These are phyloP conservation scores for Dynastes hyllus DNA, from an alignment of 2,888 invertebrate species.

Conservation along the genomic window DNA sequence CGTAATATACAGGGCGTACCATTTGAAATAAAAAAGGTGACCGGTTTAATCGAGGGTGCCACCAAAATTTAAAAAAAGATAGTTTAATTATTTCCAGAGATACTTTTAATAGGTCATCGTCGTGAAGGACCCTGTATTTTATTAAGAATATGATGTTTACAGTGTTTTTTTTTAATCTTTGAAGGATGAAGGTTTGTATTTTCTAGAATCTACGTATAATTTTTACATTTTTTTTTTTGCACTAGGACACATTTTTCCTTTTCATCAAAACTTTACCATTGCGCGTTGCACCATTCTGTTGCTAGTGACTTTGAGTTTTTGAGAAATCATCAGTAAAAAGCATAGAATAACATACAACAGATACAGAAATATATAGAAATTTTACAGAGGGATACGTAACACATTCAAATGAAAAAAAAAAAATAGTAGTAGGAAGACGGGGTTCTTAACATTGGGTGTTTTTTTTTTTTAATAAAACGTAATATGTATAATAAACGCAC, in stretches of 20 bases:
- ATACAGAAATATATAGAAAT: slow-evolving; percentile 72
- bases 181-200: no score
- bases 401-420: slow-evolving; percentile 69
- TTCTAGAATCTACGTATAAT: no score
- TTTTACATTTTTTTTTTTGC: not conserved
- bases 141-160: no score
- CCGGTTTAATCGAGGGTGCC: no score
- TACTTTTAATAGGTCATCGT: no score
- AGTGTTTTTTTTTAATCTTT: no score
- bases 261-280: no score
- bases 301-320: slow-evolving; percentile 35
- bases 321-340: slow-evolving; percentile 47
- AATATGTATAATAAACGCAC: slow-evolving; percentile 54
- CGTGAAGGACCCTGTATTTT: no score
- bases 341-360: slow-evolving; percentile 73
- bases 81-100: no score
- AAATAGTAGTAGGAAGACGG: slow-evolving; percentile 63
- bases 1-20: no score
- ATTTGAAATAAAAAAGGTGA: no score
- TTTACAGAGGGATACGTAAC: slow-evolving; percentile 68
- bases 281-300: not conserved
- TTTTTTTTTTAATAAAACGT: slow-evolving; percentile 16
- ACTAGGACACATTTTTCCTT: not conserved
- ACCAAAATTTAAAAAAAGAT: no score
- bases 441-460: slow-evolving; percentile 67